A percentile compares a stretch with the other conserved stretches of the same genome.
phyloP scores from a whole-genome alignment of 1,140 invertebrate genomes.

The Anoplophora glabripennis region DNA sequence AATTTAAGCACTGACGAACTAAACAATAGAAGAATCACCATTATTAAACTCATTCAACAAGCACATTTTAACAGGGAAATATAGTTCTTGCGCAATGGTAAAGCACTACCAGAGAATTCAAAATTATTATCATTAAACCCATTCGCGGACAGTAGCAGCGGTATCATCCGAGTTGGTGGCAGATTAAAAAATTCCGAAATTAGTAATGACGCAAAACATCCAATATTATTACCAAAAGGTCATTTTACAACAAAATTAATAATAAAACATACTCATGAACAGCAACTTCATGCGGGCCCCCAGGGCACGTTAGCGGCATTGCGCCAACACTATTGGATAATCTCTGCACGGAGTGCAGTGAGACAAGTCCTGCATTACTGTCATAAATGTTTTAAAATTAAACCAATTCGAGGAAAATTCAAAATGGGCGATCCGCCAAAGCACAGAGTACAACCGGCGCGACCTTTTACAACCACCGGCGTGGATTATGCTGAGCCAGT shows the following conservation, averaged over 20 bases:
- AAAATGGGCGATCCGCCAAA: conserved; percentile 44
- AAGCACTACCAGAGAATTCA: too few relatives aligned
- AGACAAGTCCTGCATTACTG: conserved; percentile 18
- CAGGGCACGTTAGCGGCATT: conserved; percentile 15
- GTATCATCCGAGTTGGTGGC: conserved; percentile 23
- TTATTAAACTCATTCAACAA: too few relatives aligned
- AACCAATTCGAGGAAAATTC: conserved; percentile 19
- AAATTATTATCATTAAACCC: too few relatives aligned
- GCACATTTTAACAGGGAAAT: too few relatives aligned
- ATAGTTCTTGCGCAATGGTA: too few relatives aligned
- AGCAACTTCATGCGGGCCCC: conserved; percentile 16
- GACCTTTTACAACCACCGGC: conserved; percentile 35
- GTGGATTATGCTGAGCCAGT: conserved; percentile 46
- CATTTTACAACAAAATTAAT: conserved; percentile 28
- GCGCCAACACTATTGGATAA: conserved; percentile 22
- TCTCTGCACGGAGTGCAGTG: conserved; percentile 11
- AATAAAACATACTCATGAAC: conserved; percentile 22
- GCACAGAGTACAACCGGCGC: conserved; percentile 27
- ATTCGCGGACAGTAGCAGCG: too few relatives aligned
- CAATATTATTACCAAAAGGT: conserved; percentile 27
- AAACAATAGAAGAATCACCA: too few relatives aligned
- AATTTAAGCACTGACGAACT: too few relatives aligned
- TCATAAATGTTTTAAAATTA: conserved; percentile 5
- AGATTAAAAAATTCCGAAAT: conserved; percentile 32
- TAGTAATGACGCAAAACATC: conserved; percentile 22